These are phyloP conservation scores for Dromiciops gliroides DNA, from an alignment of 2,113 vertebrate species.

Conservation along the genomic window DNA sequence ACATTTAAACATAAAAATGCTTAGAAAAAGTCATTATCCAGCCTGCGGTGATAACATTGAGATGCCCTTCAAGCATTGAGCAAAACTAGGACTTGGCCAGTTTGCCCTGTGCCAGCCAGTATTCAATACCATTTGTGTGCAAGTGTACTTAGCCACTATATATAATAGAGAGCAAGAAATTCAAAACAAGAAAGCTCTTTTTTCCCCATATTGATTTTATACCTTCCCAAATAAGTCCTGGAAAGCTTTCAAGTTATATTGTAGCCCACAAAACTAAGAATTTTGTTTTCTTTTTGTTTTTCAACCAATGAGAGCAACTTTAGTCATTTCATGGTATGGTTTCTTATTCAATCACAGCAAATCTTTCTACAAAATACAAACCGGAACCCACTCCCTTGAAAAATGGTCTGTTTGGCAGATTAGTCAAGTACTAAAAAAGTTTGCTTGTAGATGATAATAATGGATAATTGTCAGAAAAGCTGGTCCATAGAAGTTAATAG, in stretches of 20 bases:
- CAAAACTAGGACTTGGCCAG: conserved; percentile 25
- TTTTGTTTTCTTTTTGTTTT: conserved; percentile 16
- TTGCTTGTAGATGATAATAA: background rate
- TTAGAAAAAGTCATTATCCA: background rate
- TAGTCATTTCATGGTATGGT: conserved; percentile 10
- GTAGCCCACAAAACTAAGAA: conserved; percentile 27
- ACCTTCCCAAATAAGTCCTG: conserved; percentile 41
- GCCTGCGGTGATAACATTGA: conserved; percentile 18
- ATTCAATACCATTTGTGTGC: conserved; percentile 21
- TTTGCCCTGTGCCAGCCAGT: conserved; percentile 47
- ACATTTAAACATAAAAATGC: conserved; percentile 46
- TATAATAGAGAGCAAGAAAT: conserved; percentile 51
- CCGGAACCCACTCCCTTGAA: background rate
- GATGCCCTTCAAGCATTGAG: background rate
- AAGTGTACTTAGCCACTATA: conserved; percentile 52
- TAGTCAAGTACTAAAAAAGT: background rate
- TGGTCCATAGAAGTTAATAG: background rate
- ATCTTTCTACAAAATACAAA: conserved; percentile 52
- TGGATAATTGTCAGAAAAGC: background rate
- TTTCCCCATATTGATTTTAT: background rate
- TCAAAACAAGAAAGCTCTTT: background rate
- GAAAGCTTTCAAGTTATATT: conserved; percentile 55
- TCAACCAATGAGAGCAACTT: conserved; percentile 4
- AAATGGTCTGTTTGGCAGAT: background rate
- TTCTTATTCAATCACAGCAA: conserved; percentile 48